Conservation (phyloP, 1,140 invertebrate genomes). For the Sycophaga agraensis region DNA sequence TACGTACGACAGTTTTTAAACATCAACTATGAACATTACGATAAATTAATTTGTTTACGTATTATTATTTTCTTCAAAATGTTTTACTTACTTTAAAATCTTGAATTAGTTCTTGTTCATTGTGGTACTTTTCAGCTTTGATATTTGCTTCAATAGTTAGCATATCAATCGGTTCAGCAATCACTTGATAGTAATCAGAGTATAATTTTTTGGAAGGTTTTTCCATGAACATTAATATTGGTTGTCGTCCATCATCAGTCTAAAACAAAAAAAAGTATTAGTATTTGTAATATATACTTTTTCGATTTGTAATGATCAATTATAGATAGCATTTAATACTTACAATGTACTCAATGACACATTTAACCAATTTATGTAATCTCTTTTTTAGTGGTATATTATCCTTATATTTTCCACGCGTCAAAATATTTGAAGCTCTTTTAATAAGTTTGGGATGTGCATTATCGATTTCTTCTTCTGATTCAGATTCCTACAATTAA, state of each 20-base stretch:
- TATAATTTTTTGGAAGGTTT: constrained; percentile 95
- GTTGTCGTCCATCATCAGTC: constrained; percentile 79
- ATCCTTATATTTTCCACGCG: constrained; percentile 62
- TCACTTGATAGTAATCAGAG: constrained; percentile 95
- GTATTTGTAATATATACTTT: no score
- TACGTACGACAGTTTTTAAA: constrained; percentile 94
- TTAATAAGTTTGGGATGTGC: constrained; percentile 55
- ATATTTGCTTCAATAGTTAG: constrained; percentile 91
- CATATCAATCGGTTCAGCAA: constrained; percentile 93
- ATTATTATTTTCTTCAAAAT: not conserved
- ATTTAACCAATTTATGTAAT: constrained; percentile 73
- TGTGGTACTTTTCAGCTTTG: constrained; percentile 68
- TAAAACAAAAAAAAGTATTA: constrained; percentile 40
- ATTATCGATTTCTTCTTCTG: constrained; percentile 58
- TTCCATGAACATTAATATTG: constrained; percentile 93
- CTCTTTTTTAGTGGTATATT: constrained; percentile 72
- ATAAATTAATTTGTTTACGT: not conserved
- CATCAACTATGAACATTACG: constrained; percentile 62
- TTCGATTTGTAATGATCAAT: no score
- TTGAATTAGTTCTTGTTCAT: constrained; percentile 66
- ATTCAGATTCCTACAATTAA: constrained; percentile 57
- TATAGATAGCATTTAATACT: constrained; percentile 43
- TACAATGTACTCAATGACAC: constrained; percentile 76
- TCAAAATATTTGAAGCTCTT: constrained; percentile 58
- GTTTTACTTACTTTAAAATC: constrained; percentile 68